A percentile compares a stretch with the other conserved stretches of the same genome.
Evolutionary conservation across 2,888 invertebrate species (phyloP).

Genomic region (Aphodius sticticus): DNA sequence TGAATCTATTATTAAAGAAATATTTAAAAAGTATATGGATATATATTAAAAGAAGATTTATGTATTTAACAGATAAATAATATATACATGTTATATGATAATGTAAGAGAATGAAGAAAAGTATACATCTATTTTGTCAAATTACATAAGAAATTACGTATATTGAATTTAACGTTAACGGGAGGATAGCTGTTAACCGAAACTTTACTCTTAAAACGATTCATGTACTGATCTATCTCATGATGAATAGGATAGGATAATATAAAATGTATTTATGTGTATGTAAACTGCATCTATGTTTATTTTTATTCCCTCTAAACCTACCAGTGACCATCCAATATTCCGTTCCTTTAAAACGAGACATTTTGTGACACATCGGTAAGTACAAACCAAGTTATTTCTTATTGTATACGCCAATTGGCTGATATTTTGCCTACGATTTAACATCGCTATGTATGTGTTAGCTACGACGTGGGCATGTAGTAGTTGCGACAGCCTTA

Average conservation of each 20-base stretch:
- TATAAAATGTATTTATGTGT: constrained; percentile 52
- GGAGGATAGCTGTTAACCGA: background rate
- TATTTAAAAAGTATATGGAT: constrained; percentile 34
- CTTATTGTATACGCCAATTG: too few relatives aligned
- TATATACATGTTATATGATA: constrained; percentile 9
- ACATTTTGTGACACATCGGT: background rate
- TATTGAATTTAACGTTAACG: constrained; percentile 15
- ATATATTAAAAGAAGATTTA: constrained; percentile 30
- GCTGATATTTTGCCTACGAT: too few relatives aligned
- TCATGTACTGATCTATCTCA: constrained; percentile 58
- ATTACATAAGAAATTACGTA: constrained; percentile 47
- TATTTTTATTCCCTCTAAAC: constrained; percentile 38
- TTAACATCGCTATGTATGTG: too few relatives aligned
- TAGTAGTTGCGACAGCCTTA: too few relatives aligned
- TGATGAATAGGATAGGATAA: constrained; percentile 52
- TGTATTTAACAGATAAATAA: constrained; percentile 11
- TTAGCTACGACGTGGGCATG: too few relatives aligned
- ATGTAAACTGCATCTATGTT: constrained; percentile 58
- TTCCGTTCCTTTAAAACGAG: background rate
- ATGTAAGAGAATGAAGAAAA: constrained; percentile 10
- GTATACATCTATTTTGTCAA: constrained; percentile 57
- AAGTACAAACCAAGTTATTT: background rate
- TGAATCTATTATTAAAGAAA: constrained; percentile 10
- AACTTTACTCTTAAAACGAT: constrained; percentile 44
- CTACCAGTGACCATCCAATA: background rate